A percentile compares a stretch with the other conserved stretches of the same genome.
phyloP scores from a whole-genome alignment of 37 sponge, comb jelly and placozoan genomes.

The Ianthella basta region DNA sequence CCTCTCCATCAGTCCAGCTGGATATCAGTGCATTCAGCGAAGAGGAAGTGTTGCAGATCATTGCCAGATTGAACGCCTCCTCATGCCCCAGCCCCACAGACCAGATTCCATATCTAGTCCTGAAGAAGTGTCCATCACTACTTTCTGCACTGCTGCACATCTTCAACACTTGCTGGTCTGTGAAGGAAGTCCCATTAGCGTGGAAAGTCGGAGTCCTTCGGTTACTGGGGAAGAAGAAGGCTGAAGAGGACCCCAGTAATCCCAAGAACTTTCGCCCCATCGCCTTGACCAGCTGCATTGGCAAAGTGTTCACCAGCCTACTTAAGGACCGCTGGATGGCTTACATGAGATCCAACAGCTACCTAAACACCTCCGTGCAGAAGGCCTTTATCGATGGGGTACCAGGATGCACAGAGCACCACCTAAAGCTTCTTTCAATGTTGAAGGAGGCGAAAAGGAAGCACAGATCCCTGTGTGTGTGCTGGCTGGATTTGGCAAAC shows the following conservation, averaged over 20 bases:
- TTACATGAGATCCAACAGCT: constrained; percentile 14
- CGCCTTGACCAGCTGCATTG: constrained; percentile 23
- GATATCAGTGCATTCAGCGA: too few species aligned
- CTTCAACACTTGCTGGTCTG: constrained; percentile 25
- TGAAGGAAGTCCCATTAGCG: not conserved
- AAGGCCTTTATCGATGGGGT: constrained; percentile 20
- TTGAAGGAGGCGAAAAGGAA: constrained; percentile 29
- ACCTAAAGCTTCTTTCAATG: constrained; percentile 5
- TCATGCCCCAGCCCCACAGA: not conserved
- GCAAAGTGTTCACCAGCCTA: constrained; percentile 4
- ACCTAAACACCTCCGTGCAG: constrained; percentile 17
- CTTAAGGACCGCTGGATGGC: not conserved
- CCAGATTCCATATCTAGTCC: not conserved
- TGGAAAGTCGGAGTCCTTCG: constrained; percentile 25
- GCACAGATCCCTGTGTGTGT: not conserved
- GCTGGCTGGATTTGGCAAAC: constrained; percentile 47
- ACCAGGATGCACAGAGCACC: constrained; percentile 43
- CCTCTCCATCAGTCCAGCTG: too few species aligned
- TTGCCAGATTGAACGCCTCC: not conserved
- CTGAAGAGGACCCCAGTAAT: constrained; percentile 24
- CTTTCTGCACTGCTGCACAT: too few species aligned
- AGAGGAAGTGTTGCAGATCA: too few species aligned
- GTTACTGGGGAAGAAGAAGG: constrained; percentile 14
- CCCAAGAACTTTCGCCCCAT: constrained; percentile 34
- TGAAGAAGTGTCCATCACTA: too few species aligned